A percentile compares a stretch with the other conserved stretches of the same genome.
Evolutionary conservation across 2,888 invertebrate genomes (phyloP).

Genomic region (Lasioglossum figueresi): DNA sequence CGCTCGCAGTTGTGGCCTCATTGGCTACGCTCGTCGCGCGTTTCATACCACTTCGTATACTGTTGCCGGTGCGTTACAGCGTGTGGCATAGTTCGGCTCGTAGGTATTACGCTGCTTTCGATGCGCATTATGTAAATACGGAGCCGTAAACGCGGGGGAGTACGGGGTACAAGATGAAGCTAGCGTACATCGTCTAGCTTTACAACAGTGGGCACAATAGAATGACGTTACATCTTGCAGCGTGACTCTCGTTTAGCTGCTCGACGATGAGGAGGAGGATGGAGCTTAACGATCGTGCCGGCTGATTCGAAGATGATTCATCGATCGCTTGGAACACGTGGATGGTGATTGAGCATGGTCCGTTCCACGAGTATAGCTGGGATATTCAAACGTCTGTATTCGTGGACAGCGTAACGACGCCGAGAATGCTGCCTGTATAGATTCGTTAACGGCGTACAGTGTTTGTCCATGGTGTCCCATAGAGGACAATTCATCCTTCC

Average conservation of each 20-base stretch:
- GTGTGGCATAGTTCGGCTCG: background rate
- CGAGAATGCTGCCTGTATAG: background rate
- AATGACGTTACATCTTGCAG: slow-evolving; percentile 52
- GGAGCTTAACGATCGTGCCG: slow-evolving; percentile 51
- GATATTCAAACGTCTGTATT: slow-evolving; percentile 12
- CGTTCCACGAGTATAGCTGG: slow-evolving; percentile 17
- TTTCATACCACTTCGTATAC: background rate
- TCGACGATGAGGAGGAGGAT: slow-evolving; percentile 36
- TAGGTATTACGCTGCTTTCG: slow-evolving; percentile 23
- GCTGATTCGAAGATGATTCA: slow-evolving; percentile 60
- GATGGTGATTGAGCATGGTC: slow-evolving; percentile 45
- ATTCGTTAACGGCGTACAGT: background rate
- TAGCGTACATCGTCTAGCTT: background rate
- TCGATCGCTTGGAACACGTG: slow-evolving; percentile 37
- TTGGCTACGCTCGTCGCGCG: slow-evolving; percentile 20
- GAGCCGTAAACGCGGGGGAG: background rate
- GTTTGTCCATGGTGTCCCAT: background rate
- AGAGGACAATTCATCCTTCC: background rate
- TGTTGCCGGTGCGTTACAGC: slow-evolving; percentile 1
- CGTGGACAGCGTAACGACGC: background rate
- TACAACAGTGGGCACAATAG: slow-evolving; percentile 43
- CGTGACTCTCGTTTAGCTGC: slow-evolving; percentile 55
- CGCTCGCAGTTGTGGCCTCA: slow-evolving; percentile 35
- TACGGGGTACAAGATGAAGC: background rate
- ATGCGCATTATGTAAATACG: slow-evolving; percentile 28